phyloP scores from a whole-genome alignment of 2,113 vertebrate genomes.

The Taurulus bubalis region DNA sequence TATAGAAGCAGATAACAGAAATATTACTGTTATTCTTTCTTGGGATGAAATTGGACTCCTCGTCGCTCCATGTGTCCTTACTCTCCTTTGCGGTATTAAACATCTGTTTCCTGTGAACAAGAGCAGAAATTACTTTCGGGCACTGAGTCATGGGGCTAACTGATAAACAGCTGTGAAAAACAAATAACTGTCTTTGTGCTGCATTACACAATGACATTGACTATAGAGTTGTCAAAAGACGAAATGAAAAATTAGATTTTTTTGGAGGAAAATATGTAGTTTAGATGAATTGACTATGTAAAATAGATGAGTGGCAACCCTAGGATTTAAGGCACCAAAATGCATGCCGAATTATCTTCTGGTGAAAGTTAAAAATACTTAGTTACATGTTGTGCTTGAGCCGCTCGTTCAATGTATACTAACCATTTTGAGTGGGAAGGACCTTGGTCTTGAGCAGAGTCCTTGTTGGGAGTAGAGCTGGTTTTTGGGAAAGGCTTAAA shows the following conservation, averaged over 20 bases:
- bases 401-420: slow-evolving; percentile 3
- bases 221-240: neutral
- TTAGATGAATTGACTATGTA: neutral
- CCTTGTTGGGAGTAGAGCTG: slow-evolving; percentile 64
- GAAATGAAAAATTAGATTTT: neutral
- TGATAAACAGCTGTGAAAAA: neutral
- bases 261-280: neutral
- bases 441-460: neutral
- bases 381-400: too few species aligned
- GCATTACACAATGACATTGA: neutral
- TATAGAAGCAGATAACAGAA: neutral
- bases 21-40: slow-evolving; percentile 16
- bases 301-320: neutral
- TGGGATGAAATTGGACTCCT: slow-evolving; percentile 54
- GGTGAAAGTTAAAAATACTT: neutral
- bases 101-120: slow-evolving; percentile 58
- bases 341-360: neutral
- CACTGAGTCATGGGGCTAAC: neutral
- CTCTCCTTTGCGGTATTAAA: slow-evolving; percentile 45
- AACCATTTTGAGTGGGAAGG: slow-evolving; percentile 45
- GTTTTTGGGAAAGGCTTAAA: neutral
- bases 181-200: neutral
- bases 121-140: neutral
- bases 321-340: neutral
- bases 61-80: slow-evolving; percentile 75